phyloP scores from a whole-genome alignment of 2,888 invertebrate species.

The Drosophila anomalata region DNA sequence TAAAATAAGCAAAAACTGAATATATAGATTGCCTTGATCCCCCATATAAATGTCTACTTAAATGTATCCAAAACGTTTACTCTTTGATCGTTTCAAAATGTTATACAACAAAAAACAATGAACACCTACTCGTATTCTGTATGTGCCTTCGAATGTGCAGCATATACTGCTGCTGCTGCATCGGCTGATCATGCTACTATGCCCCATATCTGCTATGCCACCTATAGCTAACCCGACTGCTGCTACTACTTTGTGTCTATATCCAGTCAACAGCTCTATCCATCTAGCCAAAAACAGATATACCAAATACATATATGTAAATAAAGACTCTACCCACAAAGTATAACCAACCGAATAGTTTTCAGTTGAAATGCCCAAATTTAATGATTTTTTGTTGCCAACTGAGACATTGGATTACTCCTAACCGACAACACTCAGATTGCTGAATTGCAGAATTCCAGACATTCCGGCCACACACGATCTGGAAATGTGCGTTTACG shows the following conservation, averaged over 20 bases:
- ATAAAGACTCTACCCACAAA: constrained; percentile 39
- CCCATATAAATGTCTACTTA: constrained; percentile 58
- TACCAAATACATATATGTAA: constrained; percentile 37
- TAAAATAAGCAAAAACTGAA: constrained; percentile 18
- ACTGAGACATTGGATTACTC: constrained; percentile 30
- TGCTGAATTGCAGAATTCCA: constrained; percentile 24
- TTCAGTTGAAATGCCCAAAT: constrained; percentile 12
- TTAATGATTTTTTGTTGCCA: constrained; percentile 21
- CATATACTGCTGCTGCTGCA: constrained; percentile 46
- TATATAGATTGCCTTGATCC: constrained; percentile 45
- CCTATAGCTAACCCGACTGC: constrained; percentile 51
- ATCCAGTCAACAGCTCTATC: constrained; percentile 28
- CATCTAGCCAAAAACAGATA: constrained; percentile 30
- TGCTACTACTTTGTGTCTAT: constrained; percentile 32
- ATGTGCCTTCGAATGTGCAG: constrained; percentile 62
- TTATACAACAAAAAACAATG: constrained; percentile 38
- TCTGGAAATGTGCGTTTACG: constrained; percentile 62
- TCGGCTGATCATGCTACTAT: constrained; percentile 43
- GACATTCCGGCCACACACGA: constrained; percentile 32
- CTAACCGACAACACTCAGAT: constrained; percentile 33
- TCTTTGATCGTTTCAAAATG: constrained; percentile 49
- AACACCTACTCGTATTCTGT: constrained; percentile 31
- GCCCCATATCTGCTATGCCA: constrained; percentile 51
- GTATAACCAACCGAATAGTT: constrained; percentile 4
- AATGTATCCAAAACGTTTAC: constrained; percentile 53